Evolutionary conservation across 2,888 invertebrate species (phyloP).

Genomic region (Limenitis camilla): DNA sequence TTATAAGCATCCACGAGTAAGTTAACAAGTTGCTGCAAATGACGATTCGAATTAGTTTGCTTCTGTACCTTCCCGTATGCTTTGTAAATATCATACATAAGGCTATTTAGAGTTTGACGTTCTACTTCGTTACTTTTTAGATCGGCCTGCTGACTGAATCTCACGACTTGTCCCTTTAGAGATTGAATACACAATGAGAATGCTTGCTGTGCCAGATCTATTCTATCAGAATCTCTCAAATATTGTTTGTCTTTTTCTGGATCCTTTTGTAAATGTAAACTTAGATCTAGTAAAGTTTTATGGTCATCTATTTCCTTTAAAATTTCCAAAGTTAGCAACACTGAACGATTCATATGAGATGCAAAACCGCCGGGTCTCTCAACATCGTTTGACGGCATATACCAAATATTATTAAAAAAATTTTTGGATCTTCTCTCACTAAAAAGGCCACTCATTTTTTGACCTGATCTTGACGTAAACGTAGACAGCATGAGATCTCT

Average conservation of each 20-base stretch:
- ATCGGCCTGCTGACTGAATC: slow-evolving; percentile 64
- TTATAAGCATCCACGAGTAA: slow-evolving; percentile 82
- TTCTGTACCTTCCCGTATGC: slow-evolving; percentile 81
- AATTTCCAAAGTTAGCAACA: slow-evolving; percentile 86
- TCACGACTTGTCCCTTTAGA: slow-evolving; percentile 77
- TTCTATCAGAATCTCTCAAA: slow-evolving; percentile 87
- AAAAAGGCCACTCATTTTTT: slow-evolving; percentile 86
- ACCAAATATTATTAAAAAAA: slow-evolving; percentile 95
- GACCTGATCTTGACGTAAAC: slow-evolving; percentile 78
- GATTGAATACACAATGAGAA: slow-evolving; percentile 82
- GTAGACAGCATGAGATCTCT: slow-evolving; percentile 81
- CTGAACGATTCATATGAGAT: slow-evolving; percentile 91
- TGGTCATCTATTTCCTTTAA: slow-evolving; percentile 86
- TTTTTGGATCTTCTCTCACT: slow-evolving; percentile 88
- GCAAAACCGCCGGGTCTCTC: slow-evolving; percentile 94
- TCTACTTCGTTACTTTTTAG: slow-evolving; percentile 62
- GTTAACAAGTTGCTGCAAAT: slow-evolving; percentile 75
- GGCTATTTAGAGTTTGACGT: slow-evolving; percentile 63
- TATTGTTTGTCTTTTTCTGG: slow-evolving; percentile 94
- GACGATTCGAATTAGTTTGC: slow-evolving; percentile 73
- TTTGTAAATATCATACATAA: slow-evolving; percentile 76
- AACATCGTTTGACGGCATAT: slow-evolving; percentile 91
- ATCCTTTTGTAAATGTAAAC: slow-evolving; percentile 82
- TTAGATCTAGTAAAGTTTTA: slow-evolving; percentile 84
- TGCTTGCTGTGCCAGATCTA: slow-evolving; percentile 86